phyloP scores from a whole-genome alignment of 2,888 invertebrate genomes.

The Temnothorax rugatulus region DNA sequence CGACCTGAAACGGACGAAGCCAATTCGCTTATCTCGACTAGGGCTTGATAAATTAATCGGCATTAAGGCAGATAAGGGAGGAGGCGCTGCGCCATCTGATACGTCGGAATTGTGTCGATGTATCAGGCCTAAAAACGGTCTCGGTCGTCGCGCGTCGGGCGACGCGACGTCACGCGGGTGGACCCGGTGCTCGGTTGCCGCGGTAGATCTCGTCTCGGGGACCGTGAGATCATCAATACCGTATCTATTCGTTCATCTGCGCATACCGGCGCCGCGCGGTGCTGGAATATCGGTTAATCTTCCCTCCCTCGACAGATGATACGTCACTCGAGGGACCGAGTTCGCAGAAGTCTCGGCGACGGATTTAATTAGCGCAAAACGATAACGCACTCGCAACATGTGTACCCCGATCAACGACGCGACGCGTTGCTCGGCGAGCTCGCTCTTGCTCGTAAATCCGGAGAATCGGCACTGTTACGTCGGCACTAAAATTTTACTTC shows the following conservation, averaged over 20 bases:
- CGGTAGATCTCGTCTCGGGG: conserved; percentile 66
- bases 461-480: conserved; percentile 7
- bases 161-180: conserved; percentile 10
- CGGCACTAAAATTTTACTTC: conserved; percentile 48
- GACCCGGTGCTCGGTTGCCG: conserved; percentile 26
- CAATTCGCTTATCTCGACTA: conserved; percentile 74
- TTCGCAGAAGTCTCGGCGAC: not conserved
- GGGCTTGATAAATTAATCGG: conserved; percentile 84
- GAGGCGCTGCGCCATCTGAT: conserved; percentile 71
- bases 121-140: conserved; percentile 75
- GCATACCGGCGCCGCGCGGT: conserved; percentile 54
- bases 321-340: conserved; percentile 15
- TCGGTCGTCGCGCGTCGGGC: conserved; percentile 12
- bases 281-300: conserved; percentile 19
- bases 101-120: conserved; percentile 80
- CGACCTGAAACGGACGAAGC: conserved; percentile 69
- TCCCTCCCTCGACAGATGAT: conserved; percentile 21
- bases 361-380: conserved; percentile 40
- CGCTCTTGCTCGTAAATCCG: conserved; percentile 36
- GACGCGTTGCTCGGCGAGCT: not conserved
- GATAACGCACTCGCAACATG: not conserved
- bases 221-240: conserved; percentile 72
- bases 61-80: conserved; percentile 78
- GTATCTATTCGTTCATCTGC: conserved; percentile 67
- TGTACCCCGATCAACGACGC: not conserved